phyloP scores from a whole-genome alignment of 1,140 invertebrate genomes.

The Drosophila pseudoobscura region DNA sequence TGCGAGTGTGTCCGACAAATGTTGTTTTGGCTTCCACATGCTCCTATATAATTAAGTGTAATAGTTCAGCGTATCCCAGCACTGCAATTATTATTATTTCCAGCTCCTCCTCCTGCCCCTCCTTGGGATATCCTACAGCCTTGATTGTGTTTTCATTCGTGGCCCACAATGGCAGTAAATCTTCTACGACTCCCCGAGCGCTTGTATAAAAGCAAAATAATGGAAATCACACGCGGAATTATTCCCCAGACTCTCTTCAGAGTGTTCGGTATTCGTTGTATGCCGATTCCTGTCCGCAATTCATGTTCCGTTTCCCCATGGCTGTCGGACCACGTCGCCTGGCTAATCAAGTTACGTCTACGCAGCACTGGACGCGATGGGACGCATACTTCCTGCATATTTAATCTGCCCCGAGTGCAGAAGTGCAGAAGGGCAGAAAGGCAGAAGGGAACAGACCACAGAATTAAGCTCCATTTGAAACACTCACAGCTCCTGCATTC shows the following conservation, averaged over 20 bases:
- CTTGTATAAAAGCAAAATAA: constrained; percentile 45
- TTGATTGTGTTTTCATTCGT: background rate
- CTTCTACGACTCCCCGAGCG: constrained; percentile 23
- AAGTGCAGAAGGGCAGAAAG: background rate
- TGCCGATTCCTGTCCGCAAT: background rate
- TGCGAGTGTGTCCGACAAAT: background rate
- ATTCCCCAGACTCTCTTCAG: constrained; percentile 52
- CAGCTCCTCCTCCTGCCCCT: background rate
- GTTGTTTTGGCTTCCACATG: background rate
- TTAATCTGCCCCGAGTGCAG: constrained; percentile 37
- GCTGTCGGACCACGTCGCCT: constrained; percentile 4
- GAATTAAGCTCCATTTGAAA: constrained; percentile 57
- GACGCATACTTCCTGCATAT: constrained; percentile 59
- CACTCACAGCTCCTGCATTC: constrained; percentile 15
- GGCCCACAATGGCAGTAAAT: constrained; percentile 31
- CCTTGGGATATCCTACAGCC: too few species aligned
- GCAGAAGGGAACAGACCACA: constrained; percentile 28
- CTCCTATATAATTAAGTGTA: constrained; percentile 8
- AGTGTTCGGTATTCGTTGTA: constrained; percentile 17
- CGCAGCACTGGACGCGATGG: constrained; percentile 40
- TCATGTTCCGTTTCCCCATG: too few species aligned
- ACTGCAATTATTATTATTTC: constrained; percentile 5
- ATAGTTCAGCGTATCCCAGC: constrained; percentile 1
- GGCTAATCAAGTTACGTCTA: constrained; percentile 64
- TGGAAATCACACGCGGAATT: constrained; percentile 48